These are phyloP conservation scores for Lanistes nyassanus DNA, from an alignment of 1,140 invertebrate genomes.

Conservation along the genomic window DNA sequence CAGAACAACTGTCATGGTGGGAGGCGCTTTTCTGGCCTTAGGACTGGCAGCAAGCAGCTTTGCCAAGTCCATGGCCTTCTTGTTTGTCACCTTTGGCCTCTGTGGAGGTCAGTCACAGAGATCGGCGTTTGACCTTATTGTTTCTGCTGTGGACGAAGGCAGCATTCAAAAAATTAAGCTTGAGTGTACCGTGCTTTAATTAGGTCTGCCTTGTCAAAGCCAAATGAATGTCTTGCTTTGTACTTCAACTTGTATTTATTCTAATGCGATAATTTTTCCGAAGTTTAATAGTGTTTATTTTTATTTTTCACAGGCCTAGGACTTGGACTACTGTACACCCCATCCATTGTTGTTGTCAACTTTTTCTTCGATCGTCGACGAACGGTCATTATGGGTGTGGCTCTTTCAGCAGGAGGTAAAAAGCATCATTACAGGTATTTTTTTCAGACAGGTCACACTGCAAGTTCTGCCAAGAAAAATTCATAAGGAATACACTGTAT, in stretches of 20 bases:
- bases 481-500: too few relatives aligned
- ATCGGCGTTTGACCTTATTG: not conserved
- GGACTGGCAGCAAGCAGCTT: slow-evolving; percentile 29
- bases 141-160: not conserved
- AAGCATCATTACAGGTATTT: too few relatives aligned
- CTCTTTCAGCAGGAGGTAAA: slow-evolving; percentile 23
- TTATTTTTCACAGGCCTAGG: slow-evolving; percentile 23
- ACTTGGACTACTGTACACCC: slow-evolving; percentile 29
- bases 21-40: slow-evolving; percentile 14
- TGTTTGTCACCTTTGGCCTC: slow-evolving; percentile 25
- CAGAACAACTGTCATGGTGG: slow-evolving; percentile 26
- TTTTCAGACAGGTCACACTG: too few relatives aligned
- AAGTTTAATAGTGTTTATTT: not conserved
- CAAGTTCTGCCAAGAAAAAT: too few relatives aligned
- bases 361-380: slow-evolving; percentile 30
- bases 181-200: too few relatives aligned
- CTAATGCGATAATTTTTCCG: not conserved
- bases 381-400: slow-evolving; percentile 26
- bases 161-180: too few relatives aligned
- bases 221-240: not conserved
- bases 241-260: not conserved
- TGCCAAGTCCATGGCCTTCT: slow-evolving; percentile 3
- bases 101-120: slow-evolving; percentile 18
- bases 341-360: slow-evolving; percentile 33
- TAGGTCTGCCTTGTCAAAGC: not conserved